Conservation (phyloP, 2,888 invertebrate genomes). For the Aspidapion aeneum region DNA sequence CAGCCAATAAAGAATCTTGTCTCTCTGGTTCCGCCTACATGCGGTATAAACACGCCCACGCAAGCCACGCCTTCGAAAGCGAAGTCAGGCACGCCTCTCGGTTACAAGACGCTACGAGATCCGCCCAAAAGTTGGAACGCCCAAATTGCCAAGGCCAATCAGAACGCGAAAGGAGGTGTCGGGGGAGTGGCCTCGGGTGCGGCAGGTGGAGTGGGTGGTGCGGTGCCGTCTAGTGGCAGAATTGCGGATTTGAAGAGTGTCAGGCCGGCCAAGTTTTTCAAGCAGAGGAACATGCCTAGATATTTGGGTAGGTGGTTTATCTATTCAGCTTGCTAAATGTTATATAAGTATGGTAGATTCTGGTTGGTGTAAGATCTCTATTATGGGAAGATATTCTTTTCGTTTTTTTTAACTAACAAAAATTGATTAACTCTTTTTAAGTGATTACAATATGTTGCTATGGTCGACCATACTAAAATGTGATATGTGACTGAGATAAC, state of each 20-base stretch:
- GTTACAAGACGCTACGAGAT: slow-evolving; percentile 57
- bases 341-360: too few relatives aligned
- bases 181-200: slow-evolving; percentile 13
- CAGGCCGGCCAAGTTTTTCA: slow-evolving; percentile 55
- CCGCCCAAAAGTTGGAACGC: slow-evolving; percentile 62
- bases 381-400: too few relatives aligned
- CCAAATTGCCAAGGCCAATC: slow-evolving; percentile 52
- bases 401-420: too few relatives aligned
- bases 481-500: too few relatives aligned
- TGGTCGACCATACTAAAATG: too few relatives aligned
- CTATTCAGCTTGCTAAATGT: too few relatives aligned
- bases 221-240: slow-evolving; percentile 1
- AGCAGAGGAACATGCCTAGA: slow-evolving; percentile 54
- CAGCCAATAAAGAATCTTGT: not conserved
- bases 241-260: slow-evolving; percentile 39
- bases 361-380: too few relatives aligned
- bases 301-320: slow-evolving; percentile 43
- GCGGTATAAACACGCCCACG: slow-evolving; percentile 34
- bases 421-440: too few relatives aligned
- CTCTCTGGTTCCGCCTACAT: not conserved
- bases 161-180: slow-evolving; percentile 33
- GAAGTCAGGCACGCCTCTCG: slow-evolving; percentile 45
- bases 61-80: slow-evolving; percentile 33
- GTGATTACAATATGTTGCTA: too few relatives aligned
- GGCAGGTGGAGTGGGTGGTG: slow-evolving; percentile 5